These are phyloP conservation scores for Macrophya alboannulata DNA, from an alignment of 2,888 invertebrate genomes.

Conservation along the genomic window DNA sequence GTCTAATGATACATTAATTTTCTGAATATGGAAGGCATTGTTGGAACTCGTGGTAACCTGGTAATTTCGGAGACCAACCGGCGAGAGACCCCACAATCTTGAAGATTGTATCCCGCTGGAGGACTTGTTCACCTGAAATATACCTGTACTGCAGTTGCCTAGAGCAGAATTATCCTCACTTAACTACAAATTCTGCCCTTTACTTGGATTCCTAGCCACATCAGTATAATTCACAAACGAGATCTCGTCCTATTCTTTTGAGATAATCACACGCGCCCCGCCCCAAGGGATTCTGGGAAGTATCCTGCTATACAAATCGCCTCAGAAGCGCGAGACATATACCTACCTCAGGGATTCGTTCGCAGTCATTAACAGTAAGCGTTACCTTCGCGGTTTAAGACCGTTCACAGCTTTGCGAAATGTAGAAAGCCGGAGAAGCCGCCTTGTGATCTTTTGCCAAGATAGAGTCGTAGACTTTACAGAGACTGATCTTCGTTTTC, in stretches of 20 bases:
- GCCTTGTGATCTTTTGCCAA: constrained; percentile 36
- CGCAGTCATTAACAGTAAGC: constrained; percentile 45
- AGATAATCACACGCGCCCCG: constrained; percentile 48
- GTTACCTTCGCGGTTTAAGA: constrained; percentile 41
- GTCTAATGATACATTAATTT: constrained; percentile 69
- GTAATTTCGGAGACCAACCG: constrained; percentile 55
- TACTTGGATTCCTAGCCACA: constrained; percentile 43
- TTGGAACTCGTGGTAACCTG: constrained; percentile 42
- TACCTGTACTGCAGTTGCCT: constrained; percentile 40
- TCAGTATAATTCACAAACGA: constrained; percentile 61
- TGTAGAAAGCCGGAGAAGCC: constrained; percentile 38
- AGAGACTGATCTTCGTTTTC: constrained; percentile 14
- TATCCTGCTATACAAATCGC: constrained; percentile 35
- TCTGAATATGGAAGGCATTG: constrained; percentile 66
- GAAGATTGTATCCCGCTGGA: constrained; percentile 53
- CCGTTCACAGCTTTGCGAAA: constrained; percentile 36
- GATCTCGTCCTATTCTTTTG: constrained; percentile 59
- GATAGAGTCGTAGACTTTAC: constrained; percentile 3
- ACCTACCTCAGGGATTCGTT: constrained; percentile 34
- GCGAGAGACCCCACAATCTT: constrained; percentile 55
- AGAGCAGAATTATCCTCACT: constrained; percentile 45
- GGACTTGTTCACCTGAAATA: constrained; percentile 36
- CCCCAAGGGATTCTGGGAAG: constrained; percentile 47
- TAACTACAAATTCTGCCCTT: constrained; percentile 53
- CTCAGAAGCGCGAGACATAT: constrained; percentile 21